phyloP scores from a whole-genome alignment of 1,140 invertebrate species.

The Nasonia vitripennis region DNA sequence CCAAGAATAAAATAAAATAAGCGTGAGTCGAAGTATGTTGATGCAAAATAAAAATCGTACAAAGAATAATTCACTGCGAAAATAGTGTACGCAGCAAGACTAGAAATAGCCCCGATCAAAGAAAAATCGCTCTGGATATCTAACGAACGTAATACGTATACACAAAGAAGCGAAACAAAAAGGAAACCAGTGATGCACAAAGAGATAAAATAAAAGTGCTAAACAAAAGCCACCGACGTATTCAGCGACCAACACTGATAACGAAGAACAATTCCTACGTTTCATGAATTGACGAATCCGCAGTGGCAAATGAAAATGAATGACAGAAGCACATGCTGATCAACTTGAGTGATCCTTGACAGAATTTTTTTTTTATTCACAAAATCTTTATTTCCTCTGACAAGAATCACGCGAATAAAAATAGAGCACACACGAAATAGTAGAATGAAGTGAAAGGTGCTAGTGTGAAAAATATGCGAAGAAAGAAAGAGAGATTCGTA shows the following conservation, averaged over 20 bases:
- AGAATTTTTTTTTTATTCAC: neutral
- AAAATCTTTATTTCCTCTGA: neutral
- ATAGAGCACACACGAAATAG: neutral
- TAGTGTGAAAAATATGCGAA: neutral
- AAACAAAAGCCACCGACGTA: neutral
- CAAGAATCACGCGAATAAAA: conserved; percentile 13
- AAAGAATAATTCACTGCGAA: neutral
- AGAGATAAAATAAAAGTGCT: conserved; percentile 4
- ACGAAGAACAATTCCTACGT: neutral
- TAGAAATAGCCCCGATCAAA: neutral
- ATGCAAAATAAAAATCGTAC: neutral
- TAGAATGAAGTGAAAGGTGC: neutral
- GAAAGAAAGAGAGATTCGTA: neutral
- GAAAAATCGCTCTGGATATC: neutral
- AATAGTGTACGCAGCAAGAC: neutral
- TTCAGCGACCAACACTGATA: neutral
- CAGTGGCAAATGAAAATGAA: neutral
- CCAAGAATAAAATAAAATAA: too few relatives aligned
- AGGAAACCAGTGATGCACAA: neutral
- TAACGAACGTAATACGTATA: neutral
- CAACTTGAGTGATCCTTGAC: conserved; percentile 7
- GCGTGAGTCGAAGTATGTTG: too few relatives aligned
- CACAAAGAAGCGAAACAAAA: neutral
- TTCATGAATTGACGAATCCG: neutral
- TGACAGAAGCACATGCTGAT: conserved; percentile 37